Percentiles rank a stretch among this genome's conserved stretches.
Evolutionary conservation across 2,797 vertebrate species (phyloP).

Genomic region (Ataeniobius toweri): DNA sequence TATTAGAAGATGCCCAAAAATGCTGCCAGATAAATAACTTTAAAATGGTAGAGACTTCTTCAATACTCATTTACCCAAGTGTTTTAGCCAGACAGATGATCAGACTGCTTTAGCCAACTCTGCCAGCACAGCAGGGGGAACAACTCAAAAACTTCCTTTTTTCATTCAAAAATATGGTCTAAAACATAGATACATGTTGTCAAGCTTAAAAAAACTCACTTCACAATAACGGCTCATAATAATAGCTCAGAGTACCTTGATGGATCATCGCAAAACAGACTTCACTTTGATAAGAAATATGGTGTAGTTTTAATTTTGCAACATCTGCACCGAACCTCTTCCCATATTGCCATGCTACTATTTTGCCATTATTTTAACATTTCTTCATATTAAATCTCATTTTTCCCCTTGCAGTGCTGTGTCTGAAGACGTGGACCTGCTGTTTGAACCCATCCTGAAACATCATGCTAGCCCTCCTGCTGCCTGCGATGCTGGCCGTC

Average conservation of each 20-base stretch:
- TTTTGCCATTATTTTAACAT: slow-evolving; percentile 10
- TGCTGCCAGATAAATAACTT: neutral
- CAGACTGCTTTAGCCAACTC: neutral
- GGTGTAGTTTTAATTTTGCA: neutral
- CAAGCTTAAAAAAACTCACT: neutral
- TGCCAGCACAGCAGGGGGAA: neutral
- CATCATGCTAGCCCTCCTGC: slow-evolving; percentile 76
- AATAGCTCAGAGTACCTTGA: neutral
- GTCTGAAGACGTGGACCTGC: slow-evolving; percentile 60
- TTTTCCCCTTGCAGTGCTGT: slow-evolving; percentile 44
- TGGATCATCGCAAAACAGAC: too few relatives aligned
- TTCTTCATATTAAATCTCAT: slow-evolving; percentile 41
- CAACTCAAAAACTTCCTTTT: neutral
- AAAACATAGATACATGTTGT: neutral
- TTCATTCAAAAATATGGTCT: neutral
- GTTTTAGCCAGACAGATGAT: neutral
- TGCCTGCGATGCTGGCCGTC: slow-evolving; percentile 68
- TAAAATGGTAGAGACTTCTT: neutral
- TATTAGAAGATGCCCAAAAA: neutral
- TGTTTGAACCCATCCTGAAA: slow-evolving; percentile 51
- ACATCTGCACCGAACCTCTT: neutral
- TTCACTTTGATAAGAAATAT: too few relatives aligned
- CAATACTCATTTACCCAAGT: neutral
- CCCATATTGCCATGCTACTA: slow-evolving; percentile 1
- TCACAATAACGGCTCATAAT: neutral